These are phyloP conservation scores for Tipula helvola DNA, from an alignment of 2,888 invertebrate species.

Conservation along the genomic window DNA sequence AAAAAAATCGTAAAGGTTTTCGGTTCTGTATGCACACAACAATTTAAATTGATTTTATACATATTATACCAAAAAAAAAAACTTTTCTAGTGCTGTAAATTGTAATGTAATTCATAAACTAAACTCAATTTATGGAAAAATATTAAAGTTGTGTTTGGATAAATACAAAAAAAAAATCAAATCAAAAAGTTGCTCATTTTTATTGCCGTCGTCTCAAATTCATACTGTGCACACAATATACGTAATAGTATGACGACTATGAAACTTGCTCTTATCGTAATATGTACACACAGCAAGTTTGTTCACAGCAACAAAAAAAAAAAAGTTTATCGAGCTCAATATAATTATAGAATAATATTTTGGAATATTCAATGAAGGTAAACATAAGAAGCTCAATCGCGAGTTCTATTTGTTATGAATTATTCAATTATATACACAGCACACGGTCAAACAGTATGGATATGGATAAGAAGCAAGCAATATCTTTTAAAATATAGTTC, in stretches of 20 bases:
- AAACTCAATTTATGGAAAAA: conserved; percentile 4
- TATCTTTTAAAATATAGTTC: too few relatives aligned
- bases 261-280: neutral
- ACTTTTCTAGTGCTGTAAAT: neutral
- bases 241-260: neutral
- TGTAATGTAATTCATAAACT: neutral
- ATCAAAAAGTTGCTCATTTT: neutral
- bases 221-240: neutral
- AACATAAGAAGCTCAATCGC: neutral
- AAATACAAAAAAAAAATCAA: neutral
- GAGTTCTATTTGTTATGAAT: neutral
- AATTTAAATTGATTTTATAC: neutral
- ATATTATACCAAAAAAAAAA: neutral
- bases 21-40: neutral
- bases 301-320: neutral
- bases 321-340: neutral
- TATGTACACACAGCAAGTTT: neutral
- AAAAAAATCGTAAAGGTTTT: neutral
- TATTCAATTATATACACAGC: neutral
- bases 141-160: neutral
- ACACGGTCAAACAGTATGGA: neutral
- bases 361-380: neutral
- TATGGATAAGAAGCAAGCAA: too few relatives aligned
- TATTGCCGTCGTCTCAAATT: neutral
- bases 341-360: neutral